These are phyloP conservation scores for Rhorus exstirpatorius DNA, from an alignment of 2,888 invertebrate species.

Conservation along the genomic window DNA sequence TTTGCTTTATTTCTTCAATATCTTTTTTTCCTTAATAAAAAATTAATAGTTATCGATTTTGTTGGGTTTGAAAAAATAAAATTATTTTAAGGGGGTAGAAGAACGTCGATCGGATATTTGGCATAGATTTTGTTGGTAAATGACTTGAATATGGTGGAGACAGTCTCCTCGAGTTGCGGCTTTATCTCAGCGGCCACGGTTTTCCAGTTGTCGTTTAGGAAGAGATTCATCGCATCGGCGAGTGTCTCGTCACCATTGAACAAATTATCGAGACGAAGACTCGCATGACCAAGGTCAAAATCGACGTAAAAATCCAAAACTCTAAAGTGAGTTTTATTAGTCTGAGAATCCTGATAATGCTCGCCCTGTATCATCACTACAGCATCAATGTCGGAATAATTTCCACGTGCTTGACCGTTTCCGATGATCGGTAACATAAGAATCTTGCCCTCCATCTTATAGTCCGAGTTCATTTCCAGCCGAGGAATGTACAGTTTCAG, in stretches of 20 bases:
- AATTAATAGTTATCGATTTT: too few species aligned
- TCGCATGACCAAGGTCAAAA: conserved; percentile 90
- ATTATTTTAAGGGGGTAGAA: conserved; percentile 85
- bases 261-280: conserved; percentile 90
- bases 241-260: conserved; percentile 89
- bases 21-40: too few species aligned
- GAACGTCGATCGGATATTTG: conserved; percentile 87
- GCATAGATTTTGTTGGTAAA: conserved; percentile 89
- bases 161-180: conserved; percentile 89
- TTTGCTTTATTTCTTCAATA: neutral
- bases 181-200: conserved; percentile 90
- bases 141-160: conserved; percentile 88
- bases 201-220: conserved; percentile 93
- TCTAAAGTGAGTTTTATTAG: conserved; percentile 86
- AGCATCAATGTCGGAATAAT: conserved; percentile 91
- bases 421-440: conserved; percentile 92
- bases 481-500: conserved; percentile 89
- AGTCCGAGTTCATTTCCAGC: conserved; percentile 89
- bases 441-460: conserved; percentile 90
- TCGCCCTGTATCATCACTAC: conserved; percentile 89
- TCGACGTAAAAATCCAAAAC: conserved; percentile 89
- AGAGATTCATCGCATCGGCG: conserved; percentile 91
- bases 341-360: conserved; percentile 85
- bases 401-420: conserved; percentile 89
- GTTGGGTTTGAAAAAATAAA: neutral